A percentile compares a stretch with the other conserved stretches of the same genome.
Conservation (phyloP, 2,888 invertebrate species). For the Chymomyza fuscimana region DNA sequence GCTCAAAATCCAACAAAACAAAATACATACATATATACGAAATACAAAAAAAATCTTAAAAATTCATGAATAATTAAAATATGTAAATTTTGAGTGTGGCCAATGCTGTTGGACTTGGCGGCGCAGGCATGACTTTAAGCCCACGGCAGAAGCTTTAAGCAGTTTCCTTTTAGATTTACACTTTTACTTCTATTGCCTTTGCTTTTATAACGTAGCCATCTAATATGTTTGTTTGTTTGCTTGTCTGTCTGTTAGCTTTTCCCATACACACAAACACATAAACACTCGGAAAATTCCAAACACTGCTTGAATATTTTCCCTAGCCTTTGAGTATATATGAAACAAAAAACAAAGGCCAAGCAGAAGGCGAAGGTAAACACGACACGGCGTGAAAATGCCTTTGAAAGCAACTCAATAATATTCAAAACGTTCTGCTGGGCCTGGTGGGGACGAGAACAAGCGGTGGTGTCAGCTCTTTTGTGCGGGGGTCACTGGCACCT, state of each 20-base stretch:
- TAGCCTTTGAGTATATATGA: conserved; percentile 38
- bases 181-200: background rate
- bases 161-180: conserved; percentile 29
- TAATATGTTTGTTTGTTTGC: conserved; percentile 23
- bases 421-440: conserved; percentile 17
- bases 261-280: conserved; percentile 7
- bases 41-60: conserved; percentile 48
- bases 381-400: conserved; percentile 60
- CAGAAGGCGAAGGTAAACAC: conserved; percentile 39
- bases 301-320: conserved; percentile 47
- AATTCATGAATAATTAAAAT: conserved; percentile 70
- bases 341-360: conserved; percentile 16
- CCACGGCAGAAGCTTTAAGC: conserved; percentile 20
- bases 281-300: conserved; percentile 8
- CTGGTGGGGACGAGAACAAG: conserved; percentile 9
- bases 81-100: conserved; percentile 66
- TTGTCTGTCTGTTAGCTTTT: conserved; percentile 23
- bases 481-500: conserved; percentile 64
- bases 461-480: conserved; percentile 7
- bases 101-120: conserved; percentile 40
- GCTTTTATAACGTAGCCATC: background rate
- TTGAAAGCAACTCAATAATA: conserved; percentile 71
- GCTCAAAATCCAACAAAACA: conserved; percentile 14
- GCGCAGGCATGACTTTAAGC: conserved; percentile 32
- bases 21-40: background rate